Evolutionary conservation across 1,140 invertebrate genomes (phyloP).

Genomic region (Elymnias hypermnestra): DNA sequence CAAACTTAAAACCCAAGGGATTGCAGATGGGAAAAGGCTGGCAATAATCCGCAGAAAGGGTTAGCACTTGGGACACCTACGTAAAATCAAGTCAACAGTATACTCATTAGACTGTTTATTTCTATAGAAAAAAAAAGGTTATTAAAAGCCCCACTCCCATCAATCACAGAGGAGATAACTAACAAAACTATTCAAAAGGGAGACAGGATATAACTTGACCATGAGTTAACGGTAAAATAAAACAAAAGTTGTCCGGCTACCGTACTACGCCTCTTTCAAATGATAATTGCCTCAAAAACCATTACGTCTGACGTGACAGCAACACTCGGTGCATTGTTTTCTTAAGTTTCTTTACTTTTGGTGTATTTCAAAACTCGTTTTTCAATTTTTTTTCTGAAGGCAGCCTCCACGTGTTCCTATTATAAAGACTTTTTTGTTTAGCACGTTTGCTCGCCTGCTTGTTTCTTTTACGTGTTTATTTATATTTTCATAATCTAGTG

Average conservation of each 20-base stretch:
- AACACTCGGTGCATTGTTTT: slow-evolving; percentile 12
- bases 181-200: too few species aligned
- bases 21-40: too few species aligned
- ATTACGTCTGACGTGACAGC: slow-evolving; percentile 32
- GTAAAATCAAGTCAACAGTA: too few species aligned
- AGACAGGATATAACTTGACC: slow-evolving; percentile 8
- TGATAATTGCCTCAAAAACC: slow-evolving; percentile 43
- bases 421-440: slow-evolving; percentile 5
- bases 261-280: slow-evolving; percentile 53
- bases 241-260: slow-evolving; percentile 36
- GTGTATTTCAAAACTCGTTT: slow-evolving; percentile 8
- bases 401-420: slow-evolving; percentile 3
- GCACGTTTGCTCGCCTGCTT: too few species aligned
- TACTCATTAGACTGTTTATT: too few species aligned
- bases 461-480: not conserved
- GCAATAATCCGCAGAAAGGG: too few species aligned
- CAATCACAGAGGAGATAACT: too few species aligned
- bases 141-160: too few species aligned
- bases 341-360: slow-evolving; percentile 8
- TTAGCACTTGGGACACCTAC: too few species aligned
- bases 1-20: too few species aligned
- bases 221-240: slow-evolving; percentile 14
- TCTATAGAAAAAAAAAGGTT: too few species aligned
- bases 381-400: slow-evolving; percentile 12
- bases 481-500: not conserved